phyloP scores from a whole-genome alignment of 2,113 vertebrate species.

The Ailuropoda melanoleuca region DNA sequence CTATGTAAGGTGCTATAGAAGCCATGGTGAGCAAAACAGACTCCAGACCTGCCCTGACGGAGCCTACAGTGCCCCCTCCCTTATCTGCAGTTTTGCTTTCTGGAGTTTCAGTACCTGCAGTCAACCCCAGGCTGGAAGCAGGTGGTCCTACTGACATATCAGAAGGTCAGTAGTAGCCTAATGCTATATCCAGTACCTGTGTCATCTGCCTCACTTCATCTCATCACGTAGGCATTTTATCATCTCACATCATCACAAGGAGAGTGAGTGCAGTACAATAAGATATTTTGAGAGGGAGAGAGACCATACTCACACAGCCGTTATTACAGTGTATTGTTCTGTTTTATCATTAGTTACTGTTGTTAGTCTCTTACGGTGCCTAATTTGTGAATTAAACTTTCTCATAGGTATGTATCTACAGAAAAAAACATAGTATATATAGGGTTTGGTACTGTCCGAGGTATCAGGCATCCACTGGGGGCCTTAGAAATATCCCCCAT shows the following conservation, averaged over 20 bases:
- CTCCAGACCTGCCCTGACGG: neutral
- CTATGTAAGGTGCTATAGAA: neutral
- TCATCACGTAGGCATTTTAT: neutral
- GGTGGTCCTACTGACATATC: neutral
- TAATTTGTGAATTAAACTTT: neutral
- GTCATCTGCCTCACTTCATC: neutral
- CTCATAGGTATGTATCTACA: neutral
- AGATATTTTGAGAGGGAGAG: neutral
- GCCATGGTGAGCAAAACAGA: neutral
- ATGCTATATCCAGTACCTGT: neutral
- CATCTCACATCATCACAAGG: neutral
- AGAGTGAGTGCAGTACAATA: neutral
- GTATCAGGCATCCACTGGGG: neutral
- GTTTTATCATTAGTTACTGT: neutral
- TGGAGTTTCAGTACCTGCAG: neutral
- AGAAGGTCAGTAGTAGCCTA: neutral
- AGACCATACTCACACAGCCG: neutral
- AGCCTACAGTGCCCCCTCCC: neutral
- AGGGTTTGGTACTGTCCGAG: neutral
- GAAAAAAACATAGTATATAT: neutral
- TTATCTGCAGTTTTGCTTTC: neutral
- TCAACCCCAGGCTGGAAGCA: neutral
- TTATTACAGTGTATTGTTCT: neutral
- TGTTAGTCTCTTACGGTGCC: neutral
- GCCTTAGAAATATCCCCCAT: neutral